Conservation (phyloP, 2,888 invertebrate species). For the Platycnemis pennipes region DNA sequence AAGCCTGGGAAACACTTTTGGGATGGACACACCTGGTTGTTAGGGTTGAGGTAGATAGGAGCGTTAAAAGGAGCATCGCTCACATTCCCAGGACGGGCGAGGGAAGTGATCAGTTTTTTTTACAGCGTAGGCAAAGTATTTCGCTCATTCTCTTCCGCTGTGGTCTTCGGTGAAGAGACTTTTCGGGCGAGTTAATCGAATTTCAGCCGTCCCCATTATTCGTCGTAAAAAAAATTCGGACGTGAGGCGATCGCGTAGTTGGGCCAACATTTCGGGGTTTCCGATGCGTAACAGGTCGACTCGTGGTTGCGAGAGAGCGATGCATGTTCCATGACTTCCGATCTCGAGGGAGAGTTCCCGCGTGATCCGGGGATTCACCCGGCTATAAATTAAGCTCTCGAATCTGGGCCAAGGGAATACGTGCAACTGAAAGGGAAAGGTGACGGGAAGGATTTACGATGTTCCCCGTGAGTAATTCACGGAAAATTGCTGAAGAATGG, state of each 20-base stretch:
- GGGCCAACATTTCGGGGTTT: neutral
- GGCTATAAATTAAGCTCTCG: neutral
- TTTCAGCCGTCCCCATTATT: neutral
- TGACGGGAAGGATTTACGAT: too few species aligned
- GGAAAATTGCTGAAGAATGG: too few species aligned
- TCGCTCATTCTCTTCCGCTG: neutral
- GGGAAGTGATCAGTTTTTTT: neutral
- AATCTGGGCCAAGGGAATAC: neutral
- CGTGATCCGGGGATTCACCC: neutral
- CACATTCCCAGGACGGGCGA: neutral
- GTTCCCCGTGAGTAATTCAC: too few species aligned
- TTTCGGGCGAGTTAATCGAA: neutral
- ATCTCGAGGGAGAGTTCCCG: neutral
- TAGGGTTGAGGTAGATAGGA: neutral
- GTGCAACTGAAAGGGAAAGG: neutral
- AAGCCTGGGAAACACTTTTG: neutral
- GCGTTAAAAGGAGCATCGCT: too few species aligned
- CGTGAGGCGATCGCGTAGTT: neutral
- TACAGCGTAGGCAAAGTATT: neutral
- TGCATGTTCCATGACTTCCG: neutral
- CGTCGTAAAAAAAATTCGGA: neutral
- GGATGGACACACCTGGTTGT: neutral
- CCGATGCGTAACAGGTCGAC: constrained; percentile 12
- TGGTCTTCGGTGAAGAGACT: neutral
- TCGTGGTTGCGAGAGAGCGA: neutral